Evolutionary conservation across 2,113 vertebrate species (phyloP).

Genomic region (Oncorhynchus keta): DNA sequence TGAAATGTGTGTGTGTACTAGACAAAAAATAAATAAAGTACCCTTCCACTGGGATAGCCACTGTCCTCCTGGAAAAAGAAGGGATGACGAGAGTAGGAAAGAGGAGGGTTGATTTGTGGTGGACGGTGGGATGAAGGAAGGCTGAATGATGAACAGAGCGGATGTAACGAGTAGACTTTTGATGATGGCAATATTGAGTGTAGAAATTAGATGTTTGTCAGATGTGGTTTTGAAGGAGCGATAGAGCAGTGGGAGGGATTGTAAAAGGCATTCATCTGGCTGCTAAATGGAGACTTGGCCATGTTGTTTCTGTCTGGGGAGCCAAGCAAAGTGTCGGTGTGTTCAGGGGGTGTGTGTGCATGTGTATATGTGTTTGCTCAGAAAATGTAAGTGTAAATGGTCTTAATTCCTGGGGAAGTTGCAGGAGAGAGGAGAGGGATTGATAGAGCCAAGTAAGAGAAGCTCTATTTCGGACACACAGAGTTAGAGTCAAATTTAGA

Average conservation of each 20-base stretch:
- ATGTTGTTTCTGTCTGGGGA: constrained; percentile 61
- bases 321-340: neutral
- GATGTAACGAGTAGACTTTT: constrained; percentile 77
- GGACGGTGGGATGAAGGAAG: constrained; percentile 64
- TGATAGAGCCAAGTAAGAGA: constrained; percentile 2
- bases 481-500: neutral
- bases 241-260: constrained; percentile 71
- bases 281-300: constrained; percentile 76
- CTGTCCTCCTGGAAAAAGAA: constrained; percentile 42
- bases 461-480: neutral
- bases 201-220: constrained; percentile 80
- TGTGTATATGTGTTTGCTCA: neutral
- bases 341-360: neutral
- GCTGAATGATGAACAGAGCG: constrained; percentile 76
- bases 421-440: neutral
- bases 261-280: constrained; percentile 76
- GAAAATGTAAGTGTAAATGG: neutral
- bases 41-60: too few relatives aligned
- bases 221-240: constrained; percentile 72
- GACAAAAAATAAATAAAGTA: constrained; percentile 28
- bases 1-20: constrained; percentile 5
- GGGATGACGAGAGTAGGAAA: constrained; percentile 23
- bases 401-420: neutral
- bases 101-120: constrained; percentile 28
- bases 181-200: constrained; percentile 81